Evolutionary conservation across 1,140 invertebrate genomes (phyloP), one percentile per base, ranked within the genome.

Genomic region (Ceratina japonica): DNA sequence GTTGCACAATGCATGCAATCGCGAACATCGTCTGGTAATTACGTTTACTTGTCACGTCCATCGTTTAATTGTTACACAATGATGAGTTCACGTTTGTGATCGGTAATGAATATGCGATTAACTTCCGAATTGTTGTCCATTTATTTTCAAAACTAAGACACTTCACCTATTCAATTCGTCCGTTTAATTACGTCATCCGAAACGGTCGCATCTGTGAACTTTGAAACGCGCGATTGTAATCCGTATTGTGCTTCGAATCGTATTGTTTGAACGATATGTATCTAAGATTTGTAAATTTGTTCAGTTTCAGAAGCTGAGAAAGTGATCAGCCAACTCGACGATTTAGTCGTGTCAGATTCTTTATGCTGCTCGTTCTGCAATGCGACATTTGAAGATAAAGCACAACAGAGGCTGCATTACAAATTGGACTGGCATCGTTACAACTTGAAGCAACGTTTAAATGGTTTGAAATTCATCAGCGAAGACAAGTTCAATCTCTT

Each of bases 351-450:
- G 66, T 93, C 93, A 2, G 92, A 94, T 70, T 93, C 88, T 4
- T 82, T 94, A 61, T 91, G 91, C 75, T 95, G 94, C 82, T 94
- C 94, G 1, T 94, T 93, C 86, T 95, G 94, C 68, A 92, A 91
- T 51, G 88, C 92, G 1, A 83, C 89, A 27, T 94, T 94, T 86
- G 87, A 91, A 24, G 89, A 94, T 86, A 85, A 93, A 70, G 76
- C 86, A 22, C 88, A 93, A 62, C 94, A 94, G 82, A 85, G 94
- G 72, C 83, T 92, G 22, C 95, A 96, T 90, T 96, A 95, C 84
- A 95, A 95, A 87, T 91, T 95, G 51, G 95, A 96, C 90, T 96
- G 95, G 95, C 95, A 96, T 89, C 91, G 95, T 18, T 96, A 95
- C 84, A 96, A 96, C 91, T 88, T 96, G n/a, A 95, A 95, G 87